Evolutionary conservation across 2,113 vertebrate genomes (phyloP).

Genomic region (Crotalus horridus): DNA sequence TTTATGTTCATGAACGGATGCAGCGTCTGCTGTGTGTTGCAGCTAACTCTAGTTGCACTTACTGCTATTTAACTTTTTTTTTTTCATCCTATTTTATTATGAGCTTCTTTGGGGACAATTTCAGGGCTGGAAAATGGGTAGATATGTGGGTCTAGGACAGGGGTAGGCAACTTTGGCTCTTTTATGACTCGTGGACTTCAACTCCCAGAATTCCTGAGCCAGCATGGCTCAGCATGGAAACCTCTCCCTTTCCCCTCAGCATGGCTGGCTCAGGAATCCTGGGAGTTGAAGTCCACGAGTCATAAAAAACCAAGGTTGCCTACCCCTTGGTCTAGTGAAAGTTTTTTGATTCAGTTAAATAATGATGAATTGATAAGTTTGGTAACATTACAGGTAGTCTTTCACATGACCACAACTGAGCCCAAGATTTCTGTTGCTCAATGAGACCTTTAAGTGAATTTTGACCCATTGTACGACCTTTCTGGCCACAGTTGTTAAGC

Average conservation of each 20-base stretch:
- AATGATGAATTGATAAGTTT: not conserved
- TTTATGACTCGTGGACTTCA: too few species aligned
- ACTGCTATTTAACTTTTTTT: not conserved
- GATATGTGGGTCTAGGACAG: not conserved
- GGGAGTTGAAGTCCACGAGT: too few species aligned
- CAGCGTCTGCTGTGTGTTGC: not conserved
- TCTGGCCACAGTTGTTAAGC: not conserved
- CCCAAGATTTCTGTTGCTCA: not conserved
- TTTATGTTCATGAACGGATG: not conserved
- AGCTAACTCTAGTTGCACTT: not conserved
- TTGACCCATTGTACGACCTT: not conserved
- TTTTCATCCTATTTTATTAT: not conserved
- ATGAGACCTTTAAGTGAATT: not conserved
- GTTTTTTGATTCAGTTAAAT: not conserved
- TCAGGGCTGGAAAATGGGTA: not conserved
- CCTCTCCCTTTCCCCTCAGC: too few species aligned
- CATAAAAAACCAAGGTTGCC: too few species aligned
- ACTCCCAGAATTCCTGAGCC: too few species aligned
- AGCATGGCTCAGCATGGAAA: too few species aligned
- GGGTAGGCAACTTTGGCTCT: too few species aligned
- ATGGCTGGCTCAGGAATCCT: too few species aligned
- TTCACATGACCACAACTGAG: not conserved
- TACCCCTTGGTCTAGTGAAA: not conserved
- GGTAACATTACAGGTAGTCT: not conserved
- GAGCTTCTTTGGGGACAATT: not conserved